phyloP scores from a whole-genome alignment of 2,797 vertebrate genomes.

The Aplochiton taeniatus region DNA sequence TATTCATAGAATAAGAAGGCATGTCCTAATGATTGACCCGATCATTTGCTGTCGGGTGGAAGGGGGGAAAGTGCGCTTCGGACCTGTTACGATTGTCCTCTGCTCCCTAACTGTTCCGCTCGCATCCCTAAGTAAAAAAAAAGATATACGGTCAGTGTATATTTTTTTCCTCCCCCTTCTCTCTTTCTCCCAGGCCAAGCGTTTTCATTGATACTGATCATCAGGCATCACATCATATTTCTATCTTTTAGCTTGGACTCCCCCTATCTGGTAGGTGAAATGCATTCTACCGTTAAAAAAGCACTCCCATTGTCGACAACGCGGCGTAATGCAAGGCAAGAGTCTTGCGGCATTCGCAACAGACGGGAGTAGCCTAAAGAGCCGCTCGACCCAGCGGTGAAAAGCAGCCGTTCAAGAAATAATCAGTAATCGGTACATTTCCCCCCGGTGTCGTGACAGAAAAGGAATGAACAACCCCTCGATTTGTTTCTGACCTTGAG shows the following conservation, averaged over 20 bases:
- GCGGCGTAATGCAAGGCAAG: constrained; percentile 85
- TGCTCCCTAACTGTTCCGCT: constrained; percentile 79
- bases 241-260: constrained; percentile 86
- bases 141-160: constrained; percentile 70
- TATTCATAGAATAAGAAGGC: constrained; percentile 94
- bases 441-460: constrained; percentile 66
- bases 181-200: constrained; percentile 74
- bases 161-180: constrained; percentile 12
- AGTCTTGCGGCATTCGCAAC: constrained; percentile 94
- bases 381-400: constrained; percentile 86
- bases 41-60: constrained; percentile 86
- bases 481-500: constrained; percentile 91
- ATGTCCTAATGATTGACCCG: constrained; percentile 95
- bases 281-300: constrained; percentile 93
- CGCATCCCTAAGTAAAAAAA: constrained; percentile 75
- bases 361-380: constrained; percentile 82
- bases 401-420: constrained; percentile 82
- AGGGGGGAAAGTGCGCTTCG: constrained; percentile 87
- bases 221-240: constrained; percentile 86
- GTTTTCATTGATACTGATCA: constrained; percentile 86
- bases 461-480: constrained; percentile 77
- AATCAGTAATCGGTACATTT: constrained; percentile 82
- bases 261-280: constrained; percentile 93
- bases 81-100: constrained; percentile 88
- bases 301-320: constrained; percentile 89